Evolutionary conservation across 2,113 vertebrate genomes (phyloP), one percentile per base, ranked within the genome.

Genomic region (Dipodomys spectabilis): DNA sequence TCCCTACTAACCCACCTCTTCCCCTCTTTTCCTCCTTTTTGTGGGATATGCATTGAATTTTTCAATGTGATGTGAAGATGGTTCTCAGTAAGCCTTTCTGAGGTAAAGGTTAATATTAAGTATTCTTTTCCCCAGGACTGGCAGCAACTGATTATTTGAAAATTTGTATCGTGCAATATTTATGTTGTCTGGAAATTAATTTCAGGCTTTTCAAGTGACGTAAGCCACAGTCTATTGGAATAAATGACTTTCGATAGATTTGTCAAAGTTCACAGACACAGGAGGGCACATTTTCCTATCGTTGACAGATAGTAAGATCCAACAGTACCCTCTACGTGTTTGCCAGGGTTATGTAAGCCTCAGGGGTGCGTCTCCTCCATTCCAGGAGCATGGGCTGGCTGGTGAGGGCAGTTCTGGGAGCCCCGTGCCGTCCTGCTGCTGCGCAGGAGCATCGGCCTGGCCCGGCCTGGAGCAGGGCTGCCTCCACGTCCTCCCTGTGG

Each of bases 201-300:
- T 79, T 87, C 82, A 79, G 69, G 6, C 13, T 93, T 84, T 23
- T 81, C 64, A 82, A 78, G 73, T 87, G 60, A 72, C 67, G 83
- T 87, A 53, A 49, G 60, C 27, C 69, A 39, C 72, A 64, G 23
- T 30, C 25, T 86, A 49, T 78, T 82, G 74, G 44, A 30, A 80
- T 62, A 71, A 69, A 19, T 71, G 77, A 68, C 45, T 72, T 69
- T 89, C 28, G 6, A 27, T 44, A n/a, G 53, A 80, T 6, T 23
- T 69, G 20, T 23, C 25, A 64, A 16, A 22, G 27, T 27, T 67
- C 15, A 78, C 16, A 87, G 68, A 57, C 7, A 28, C 0, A 27
- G 45, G 30, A 79, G 45, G 44, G 1, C 16, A 49, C 68, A 49
- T 74, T 75, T 86, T 53, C 68, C 13, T 27, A 7, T 3, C 15